Evolutionary conservation across 2,888 invertebrate genomes (phyloP), one percentile per base, ranked within the genome.

Genomic region (Xiphydria camelus): DNA sequence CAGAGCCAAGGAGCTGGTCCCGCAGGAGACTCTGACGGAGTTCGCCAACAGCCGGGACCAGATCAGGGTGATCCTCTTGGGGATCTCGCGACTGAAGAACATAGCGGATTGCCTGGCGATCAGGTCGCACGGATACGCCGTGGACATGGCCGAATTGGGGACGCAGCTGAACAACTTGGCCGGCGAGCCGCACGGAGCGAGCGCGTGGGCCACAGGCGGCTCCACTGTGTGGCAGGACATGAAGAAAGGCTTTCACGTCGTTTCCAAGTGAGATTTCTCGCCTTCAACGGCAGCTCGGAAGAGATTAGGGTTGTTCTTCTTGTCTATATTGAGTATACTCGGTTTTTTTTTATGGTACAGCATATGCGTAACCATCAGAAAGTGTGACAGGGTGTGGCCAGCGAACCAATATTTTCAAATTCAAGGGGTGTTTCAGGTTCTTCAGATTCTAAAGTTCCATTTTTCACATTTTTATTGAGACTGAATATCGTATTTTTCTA

Each of bases 41-140:
- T 81, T 82, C 57, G 80, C 82, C 4, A 76, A 77, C 40, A 82
- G 79, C 55, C 73, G 82, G 22, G 82, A 83, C 55, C 82, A 82
- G 57, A 78, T 83, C 18, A 65, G 79, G 10, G 73, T 77, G 10
- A 77, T 83, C 55, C 77, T 81, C 1, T 72, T 77, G 20, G 80
- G 82, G 1, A 75, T 83, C 17, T 78, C 80, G 4, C 77, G 79
- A 51, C 61, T 83, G 15, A 82, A 82, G 57, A 77, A 78, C 49
- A 76, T 82, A 47, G 78, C 79, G 12, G 82, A 83, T 62, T 68
- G 73, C 32, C 48, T 78, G 31, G 75, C 77, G 2, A 62, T 70
- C 5, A 63, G 77, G 35, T 76, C 77, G 15, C 76, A 76, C 33
- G 73, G 71, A 17, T 78, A 79, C 53, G 80, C 80, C 1, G 71